Evolutionary conservation across 2,113 vertebrate genomes (phyloP), one percentile per base, ranked within the genome.

Genomic region (Felis chaus): DNA sequence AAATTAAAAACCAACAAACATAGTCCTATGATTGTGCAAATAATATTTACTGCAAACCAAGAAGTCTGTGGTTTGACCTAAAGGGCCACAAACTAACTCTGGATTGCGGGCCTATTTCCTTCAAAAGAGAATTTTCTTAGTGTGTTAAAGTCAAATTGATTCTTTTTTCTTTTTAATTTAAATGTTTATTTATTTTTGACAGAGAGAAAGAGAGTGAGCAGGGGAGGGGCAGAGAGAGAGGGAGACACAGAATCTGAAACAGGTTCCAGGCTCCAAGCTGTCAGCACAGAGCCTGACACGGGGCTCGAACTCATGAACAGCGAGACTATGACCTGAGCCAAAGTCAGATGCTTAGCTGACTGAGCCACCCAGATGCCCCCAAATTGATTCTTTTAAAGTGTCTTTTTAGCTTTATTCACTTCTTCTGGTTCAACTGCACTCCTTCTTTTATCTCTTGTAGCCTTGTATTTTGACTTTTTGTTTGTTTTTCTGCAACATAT

Each of bases 401-500:
- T 68, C 31, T 88, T 83, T 91, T 80, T n/a, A 81, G 4, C 55
- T 76, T 33, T 91, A 45, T 86, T 50, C 18, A 41, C 88, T 85
- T 96, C 71, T 94, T 83, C 12, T 61, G 36, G 11, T 4, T 85
- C 71, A 91, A 21, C 1, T 65, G 25, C 2, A 74, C 50, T 65
- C 66, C 10, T 61, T 50, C n/a, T 50, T 23, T 45, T 63, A 25
- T 79, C 53, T 73, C 31, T 39, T 41, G 31, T 19, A 39, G 16
- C 21, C 11, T 85, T 50, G n/a, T 86, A 25, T 89, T 91, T 71
- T 66, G 6, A 83, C 65, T 76, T 78, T 68, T 53, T 41, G 19
- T 71, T 92, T 88, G 15, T 29, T 96, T 85, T 96, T 89, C 88
- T 80, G 31, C 29, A 85, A 71, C 8, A 45, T 31, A 55, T 91